phyloP scores from a whole-genome alignment of 2,888 invertebrate genomes.

The Agonopterix heracliana region DNA sequence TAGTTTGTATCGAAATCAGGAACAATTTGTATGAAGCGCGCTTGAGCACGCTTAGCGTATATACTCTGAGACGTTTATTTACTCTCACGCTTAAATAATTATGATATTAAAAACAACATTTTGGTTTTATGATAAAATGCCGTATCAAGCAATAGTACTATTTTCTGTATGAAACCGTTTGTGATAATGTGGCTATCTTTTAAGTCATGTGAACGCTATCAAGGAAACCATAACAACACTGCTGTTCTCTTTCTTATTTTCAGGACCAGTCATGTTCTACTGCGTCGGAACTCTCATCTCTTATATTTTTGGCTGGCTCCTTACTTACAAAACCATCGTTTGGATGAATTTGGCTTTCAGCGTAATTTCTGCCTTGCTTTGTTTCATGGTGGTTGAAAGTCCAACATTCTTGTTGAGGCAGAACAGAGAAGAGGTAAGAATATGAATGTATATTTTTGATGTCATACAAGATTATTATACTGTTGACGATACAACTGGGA shows the following conservation, averaged over 20 bases:
- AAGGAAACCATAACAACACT: no score
- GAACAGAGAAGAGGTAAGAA: slow-evolving; percentile 51
- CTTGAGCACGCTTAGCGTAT: no score
- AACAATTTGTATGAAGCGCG: no score
- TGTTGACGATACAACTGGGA: not conserved
- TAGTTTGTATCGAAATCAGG: no score
- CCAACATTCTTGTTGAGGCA: slow-evolving; percentile 51
- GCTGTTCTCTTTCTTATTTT: slow-evolving; percentile 3
- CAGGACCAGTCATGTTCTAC: slow-evolving; percentile 33
- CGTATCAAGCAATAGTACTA: no score
- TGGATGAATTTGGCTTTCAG: slow-evolving; percentile 44
- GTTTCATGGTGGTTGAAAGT: slow-evolving; percentile 48
- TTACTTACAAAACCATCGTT: slow-evolving; percentile 40
- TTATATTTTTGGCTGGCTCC: slow-evolving; percentile 51
- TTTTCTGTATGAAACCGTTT: no score
- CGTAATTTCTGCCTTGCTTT: slow-evolving; percentile 29
- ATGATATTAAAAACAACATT: no score
- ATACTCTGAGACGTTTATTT: no score
- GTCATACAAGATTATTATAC: not conserved
- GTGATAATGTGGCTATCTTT: no score
- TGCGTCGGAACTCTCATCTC: slow-evolving; percentile 43
- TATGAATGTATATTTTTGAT: not conserved
- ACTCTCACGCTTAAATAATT: no score
- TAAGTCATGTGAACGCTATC: no score
- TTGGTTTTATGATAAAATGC: no score